Evolutionary conservation across 2,113 vertebrate genomes (phyloP), one percentile per base, ranked within the genome.

Genomic region (Lampris incognitus): DNA sequence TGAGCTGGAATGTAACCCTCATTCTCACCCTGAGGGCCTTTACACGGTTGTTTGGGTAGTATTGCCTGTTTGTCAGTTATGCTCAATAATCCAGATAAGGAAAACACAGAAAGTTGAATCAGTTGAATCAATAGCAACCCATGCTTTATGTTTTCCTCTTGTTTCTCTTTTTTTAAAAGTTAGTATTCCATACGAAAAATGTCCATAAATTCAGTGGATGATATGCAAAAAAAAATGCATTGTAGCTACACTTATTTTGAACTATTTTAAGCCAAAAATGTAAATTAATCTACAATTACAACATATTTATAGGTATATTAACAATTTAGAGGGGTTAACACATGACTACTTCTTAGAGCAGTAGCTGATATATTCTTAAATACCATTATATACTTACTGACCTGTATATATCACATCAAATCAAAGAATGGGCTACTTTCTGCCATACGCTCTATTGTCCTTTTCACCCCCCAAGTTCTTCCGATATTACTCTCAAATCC

Each of bases 51-150:
- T 24, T 24, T 24, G 24, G 9, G 73, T 51, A 42, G 48, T 6
- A 46, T 1, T 24, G 24, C 13, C 54, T 87, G 78, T 83, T 81
- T 84, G 46, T 70, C 49, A 55, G 7, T 56, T 37, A 41, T 68
- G 52, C 13, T 39, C 44, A 66, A 63, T 38, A 70, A 82, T 5
- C 24, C 24, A 24, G 24, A 24, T 24, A 24, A 24, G 24, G 24
- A 24, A 24, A 24, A 24, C 24, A 24, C 24, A 24, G 24, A 24
- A 24, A 24, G 24, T 24, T 24, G 57, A 57, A 79, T 66, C 0
- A n/a, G 1, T 11, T 48, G 36, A 0, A 0, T 60, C 3, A 46
- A 80, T 51, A 59, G 66, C 39, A 2, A 3, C 8, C 54, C 72
- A 41, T 54, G 51, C 51, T 41, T 61, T 72, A 41, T 68, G 6